Evolutionary conservation across 2,888 invertebrate genomes (phyloP).

Genomic region (Oscheius sp.): DNA sequence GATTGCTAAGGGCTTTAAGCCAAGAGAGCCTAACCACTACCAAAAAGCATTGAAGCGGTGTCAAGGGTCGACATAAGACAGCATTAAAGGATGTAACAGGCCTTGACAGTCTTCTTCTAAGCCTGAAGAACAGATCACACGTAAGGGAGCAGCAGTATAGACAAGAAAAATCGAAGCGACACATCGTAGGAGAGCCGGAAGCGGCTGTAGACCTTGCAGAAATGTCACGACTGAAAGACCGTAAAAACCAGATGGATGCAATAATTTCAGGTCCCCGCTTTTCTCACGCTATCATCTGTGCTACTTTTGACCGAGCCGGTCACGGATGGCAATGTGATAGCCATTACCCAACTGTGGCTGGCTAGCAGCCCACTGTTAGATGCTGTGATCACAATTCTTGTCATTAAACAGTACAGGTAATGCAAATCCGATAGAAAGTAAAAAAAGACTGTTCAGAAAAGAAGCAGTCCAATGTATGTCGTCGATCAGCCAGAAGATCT

Average conservation of each 20-base stretch:
- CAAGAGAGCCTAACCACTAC: no score
- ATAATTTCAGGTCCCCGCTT: constrained; percentile 64
- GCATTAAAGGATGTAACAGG: no score
- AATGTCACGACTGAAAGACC: no score
- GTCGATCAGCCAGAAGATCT: constrained; percentile 39
- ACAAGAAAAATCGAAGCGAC: no score
- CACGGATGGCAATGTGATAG: constrained; percentile 56
- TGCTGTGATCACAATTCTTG: constrained; percentile 62
- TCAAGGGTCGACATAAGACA: no score
- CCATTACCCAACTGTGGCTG: constrained; percentile 63
- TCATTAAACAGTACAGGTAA: constrained; percentile 64
- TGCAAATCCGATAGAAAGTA: not conserved
- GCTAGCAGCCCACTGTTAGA: constrained; percentile 63
- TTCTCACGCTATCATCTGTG: constrained; percentile 61
- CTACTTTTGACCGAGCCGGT: constrained; percentile 60
- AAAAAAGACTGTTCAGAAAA: constrained; percentile 40
- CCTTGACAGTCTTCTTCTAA: no score
- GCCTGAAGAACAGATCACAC: no score
- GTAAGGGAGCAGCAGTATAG: no score
- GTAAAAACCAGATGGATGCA: not conserved
- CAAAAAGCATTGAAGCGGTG: no score
- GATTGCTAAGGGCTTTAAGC: no score
- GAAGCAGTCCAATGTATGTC: constrained; percentile 44
- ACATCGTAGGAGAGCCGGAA: no score
- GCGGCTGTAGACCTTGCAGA: no score